Percentiles rank a stretch among this genome's conserved stretches.
Conservation (phyloP, 2,113 vertebrate genomes). For the Gallinago media region DNA sequence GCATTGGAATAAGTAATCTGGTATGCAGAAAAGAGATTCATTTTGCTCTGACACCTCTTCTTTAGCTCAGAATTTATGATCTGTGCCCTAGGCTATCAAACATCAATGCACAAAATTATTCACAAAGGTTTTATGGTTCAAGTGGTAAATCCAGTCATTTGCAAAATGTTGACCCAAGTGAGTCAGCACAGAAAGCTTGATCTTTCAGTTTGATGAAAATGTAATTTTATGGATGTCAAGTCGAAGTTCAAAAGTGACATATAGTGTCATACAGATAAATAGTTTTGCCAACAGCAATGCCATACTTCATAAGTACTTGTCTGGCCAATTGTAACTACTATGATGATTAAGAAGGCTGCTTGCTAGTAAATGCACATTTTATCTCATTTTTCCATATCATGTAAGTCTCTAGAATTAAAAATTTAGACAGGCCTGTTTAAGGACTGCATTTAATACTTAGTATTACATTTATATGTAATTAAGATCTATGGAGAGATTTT, state of each 20-base stretch:
- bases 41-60: slow-evolving; percentile 73
- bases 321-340: slow-evolving; percentile 62
- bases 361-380: slow-evolving; percentile 68
- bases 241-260: slow-evolving; percentile 82
- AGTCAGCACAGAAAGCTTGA: slow-evolving; percentile 79
- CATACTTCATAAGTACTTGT: slow-evolving; percentile 81
- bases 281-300: slow-evolving; percentile 82
- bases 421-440: slow-evolving; percentile 6
- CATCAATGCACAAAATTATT: slow-evolving; percentile 81
- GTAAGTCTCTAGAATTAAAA: slow-evolving; percentile 51
- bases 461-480: neutral
- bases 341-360: slow-evolving; percentile 63
- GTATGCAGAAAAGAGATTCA: slow-evolving; percentile 73
- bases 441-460: neutral
- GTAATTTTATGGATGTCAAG: slow-evolving; percentile 85
- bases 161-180: slow-evolving; percentile 85
- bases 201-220: slow-evolving; percentile 85
- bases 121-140: slow-evolving; percentile 82
- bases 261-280: slow-evolving; percentile 82
- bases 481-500: neutral
- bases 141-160: slow-evolving; percentile 83
- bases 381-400: slow-evolving; percentile 42
- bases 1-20: slow-evolving; percentile 54
- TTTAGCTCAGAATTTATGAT: slow-evolving; percentile 78
- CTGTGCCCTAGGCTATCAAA: slow-evolving; percentile 81